These are phyloP conservation scores for Larimichthys polyactis DNA, from an alignment of 2,113 vertebrate genomes.

Conservation along the genomic window DNA sequence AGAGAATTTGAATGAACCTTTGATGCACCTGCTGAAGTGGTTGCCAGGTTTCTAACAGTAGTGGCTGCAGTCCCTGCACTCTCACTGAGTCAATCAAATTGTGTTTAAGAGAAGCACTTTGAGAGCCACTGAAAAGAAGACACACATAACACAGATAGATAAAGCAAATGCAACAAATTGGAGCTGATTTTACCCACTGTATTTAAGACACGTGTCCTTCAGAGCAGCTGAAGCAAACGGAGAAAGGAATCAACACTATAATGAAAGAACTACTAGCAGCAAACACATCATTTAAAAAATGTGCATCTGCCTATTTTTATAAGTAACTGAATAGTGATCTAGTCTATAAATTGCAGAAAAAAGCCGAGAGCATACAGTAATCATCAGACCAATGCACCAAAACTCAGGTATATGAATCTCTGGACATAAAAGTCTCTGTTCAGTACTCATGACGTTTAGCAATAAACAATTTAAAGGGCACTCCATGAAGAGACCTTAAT, in stretches of 20 bases:
- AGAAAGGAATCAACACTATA: neutral
- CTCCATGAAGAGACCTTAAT: neutral
- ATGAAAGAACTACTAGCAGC: too few species aligned
- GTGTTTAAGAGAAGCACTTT: neutral
- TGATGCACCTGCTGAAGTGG: constrained; percentile 1
- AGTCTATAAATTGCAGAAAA: neutral
- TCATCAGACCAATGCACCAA: neutral
- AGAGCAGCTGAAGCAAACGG: neutral
- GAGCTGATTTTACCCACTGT: neutral
- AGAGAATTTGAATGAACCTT: neutral
- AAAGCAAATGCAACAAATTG: neutral
- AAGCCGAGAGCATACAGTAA: neutral
- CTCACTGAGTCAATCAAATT: neutral
- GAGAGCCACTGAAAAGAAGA: neutral
- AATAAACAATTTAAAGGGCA: neutral
- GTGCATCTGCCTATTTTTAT: neutral
- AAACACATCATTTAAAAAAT: too few species aligned
- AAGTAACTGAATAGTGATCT: neutral
- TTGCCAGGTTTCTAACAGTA: constrained; percentile 2
- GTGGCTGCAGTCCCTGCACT: neutral
- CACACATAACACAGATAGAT: neutral
- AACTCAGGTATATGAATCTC: neutral
- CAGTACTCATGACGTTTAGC: neutral
- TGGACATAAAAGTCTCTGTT: neutral
- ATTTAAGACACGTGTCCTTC: neutral